Percentiles rank a stretch among this genome's conserved stretches.
phyloP scores from a whole-genome alignment of 2,113 vertebrate species.

The Cyprinodon brontotheroides region DNA sequence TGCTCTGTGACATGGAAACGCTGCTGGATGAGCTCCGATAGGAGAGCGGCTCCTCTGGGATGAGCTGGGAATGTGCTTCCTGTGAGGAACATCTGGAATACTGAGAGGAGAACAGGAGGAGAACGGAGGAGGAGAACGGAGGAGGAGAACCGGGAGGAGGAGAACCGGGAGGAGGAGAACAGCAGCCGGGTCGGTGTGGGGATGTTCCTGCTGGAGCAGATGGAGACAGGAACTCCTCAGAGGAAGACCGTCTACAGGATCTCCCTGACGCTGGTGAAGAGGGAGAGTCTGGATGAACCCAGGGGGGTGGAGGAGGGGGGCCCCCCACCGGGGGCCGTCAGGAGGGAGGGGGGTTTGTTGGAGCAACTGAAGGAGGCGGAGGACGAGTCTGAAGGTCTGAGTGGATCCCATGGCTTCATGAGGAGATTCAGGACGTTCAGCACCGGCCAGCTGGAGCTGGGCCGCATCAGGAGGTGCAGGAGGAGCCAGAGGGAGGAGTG shows the following conservation, averaged over 20 bases:
- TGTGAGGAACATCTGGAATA: neutral
- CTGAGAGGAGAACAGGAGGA: too few species aligned
- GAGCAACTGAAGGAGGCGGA: conserved; percentile 80
- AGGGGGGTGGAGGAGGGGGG: conserved; percentile 1
- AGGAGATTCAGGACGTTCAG: conserved; percentile 90
- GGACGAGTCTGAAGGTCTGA: conserved; percentile 69
- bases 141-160: too few species aligned
- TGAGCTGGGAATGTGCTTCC: neutral
- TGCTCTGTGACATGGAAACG: too few species aligned
- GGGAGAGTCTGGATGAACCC: conserved; percentile 80
- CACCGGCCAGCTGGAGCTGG: conserved; percentile 91
- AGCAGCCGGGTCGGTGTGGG: conserved; percentile 8
- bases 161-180: too few species aligned
- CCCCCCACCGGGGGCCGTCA: conserved; percentile 44
- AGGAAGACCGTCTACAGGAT: conserved; percentile 92
- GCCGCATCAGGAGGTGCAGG: conserved; percentile 78
- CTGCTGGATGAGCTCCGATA: too few species aligned
- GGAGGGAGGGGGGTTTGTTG: conserved; percentile 61
- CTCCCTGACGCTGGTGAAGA: conserved; percentile 93
- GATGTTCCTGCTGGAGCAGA: conserved; percentile 89
- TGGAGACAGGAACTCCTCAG: conserved; percentile 85
- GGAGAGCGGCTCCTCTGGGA: neutral
- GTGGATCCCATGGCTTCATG: conserved; percentile 65
- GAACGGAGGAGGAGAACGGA: too few species aligned
- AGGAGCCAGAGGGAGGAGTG: conserved; percentile 56